phyloP scores from a whole-genome alignment of 2,888 invertebrate species.

The Eledona agricola region DNA sequence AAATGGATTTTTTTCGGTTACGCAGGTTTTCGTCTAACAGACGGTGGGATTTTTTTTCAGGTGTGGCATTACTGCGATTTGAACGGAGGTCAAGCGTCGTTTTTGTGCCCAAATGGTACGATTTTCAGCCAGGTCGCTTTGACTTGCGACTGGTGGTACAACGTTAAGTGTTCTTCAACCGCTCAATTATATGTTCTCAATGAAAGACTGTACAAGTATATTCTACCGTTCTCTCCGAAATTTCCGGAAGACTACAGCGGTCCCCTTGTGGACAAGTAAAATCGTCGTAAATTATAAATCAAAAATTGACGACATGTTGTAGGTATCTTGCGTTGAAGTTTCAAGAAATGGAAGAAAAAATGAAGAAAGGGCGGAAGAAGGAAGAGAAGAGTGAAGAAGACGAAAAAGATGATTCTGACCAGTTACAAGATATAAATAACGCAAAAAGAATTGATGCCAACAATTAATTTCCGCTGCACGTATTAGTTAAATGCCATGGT shows the following conservation, averaged over 20 bases:
- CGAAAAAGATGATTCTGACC: conserved; percentile 46
- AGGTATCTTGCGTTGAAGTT: conserved; percentile 85
- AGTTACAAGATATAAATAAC: conserved; percentile 31
- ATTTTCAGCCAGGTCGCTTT: conserved; percentile 89
- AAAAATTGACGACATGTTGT: conserved; percentile 46
- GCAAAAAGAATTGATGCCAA: conserved; percentile 13
- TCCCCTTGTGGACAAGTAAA: conserved; percentile 84
- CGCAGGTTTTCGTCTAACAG: too few relatives aligned
- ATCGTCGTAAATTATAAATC: conserved; percentile 35
- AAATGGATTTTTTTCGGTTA: too few relatives aligned
- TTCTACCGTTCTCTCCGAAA: conserved; percentile 84
- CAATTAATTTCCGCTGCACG: background rate
- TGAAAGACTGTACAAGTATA: conserved; percentile 88
- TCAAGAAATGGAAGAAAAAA: conserved; percentile 86
- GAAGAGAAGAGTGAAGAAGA: conserved; percentile 55
- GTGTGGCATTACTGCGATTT: conserved; percentile 94
- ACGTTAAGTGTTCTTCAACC: conserved; percentile 85
- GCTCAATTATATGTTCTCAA: conserved; percentile 87
- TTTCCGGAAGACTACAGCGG: conserved; percentile 92
- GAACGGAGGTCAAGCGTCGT: conserved; percentile 89
- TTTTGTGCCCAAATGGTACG: conserved; percentile 89
- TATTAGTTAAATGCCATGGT: conserved; percentile 16
- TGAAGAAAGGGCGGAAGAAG: conserved; percentile 73
- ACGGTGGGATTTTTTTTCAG: conserved; percentile 58
- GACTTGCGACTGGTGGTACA: conserved; percentile 95